Conservation (phyloP, 2,797 vertebrate species). For the Ctenopoma multispine region DNA sequence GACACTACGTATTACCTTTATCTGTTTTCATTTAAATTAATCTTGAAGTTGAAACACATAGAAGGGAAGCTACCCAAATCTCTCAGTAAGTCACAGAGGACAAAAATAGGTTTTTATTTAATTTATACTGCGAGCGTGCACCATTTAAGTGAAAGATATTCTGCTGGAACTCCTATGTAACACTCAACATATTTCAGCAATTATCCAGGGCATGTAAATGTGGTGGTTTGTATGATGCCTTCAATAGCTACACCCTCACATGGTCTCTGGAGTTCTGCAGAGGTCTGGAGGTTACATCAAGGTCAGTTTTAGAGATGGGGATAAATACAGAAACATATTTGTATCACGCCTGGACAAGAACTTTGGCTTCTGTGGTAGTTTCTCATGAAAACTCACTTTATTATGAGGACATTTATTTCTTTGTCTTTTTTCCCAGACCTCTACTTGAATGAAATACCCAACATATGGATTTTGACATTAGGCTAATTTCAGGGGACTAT, state of each 20-base stretch:
- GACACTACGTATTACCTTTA: constrained; percentile 73
- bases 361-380: not conserved
- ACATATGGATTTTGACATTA: constrained; percentile 47
- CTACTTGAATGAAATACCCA: constrained; percentile 43
- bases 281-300: constrained; percentile 59
- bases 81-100: constrained; percentile 52
- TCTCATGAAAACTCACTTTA: constrained; percentile 20
- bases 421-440: constrained; percentile 25
- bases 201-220: constrained; percentile 51
- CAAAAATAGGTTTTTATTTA: constrained; percentile 51
- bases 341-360: constrained; percentile 18
- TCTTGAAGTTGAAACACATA: constrained; percentile 59
- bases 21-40: constrained; percentile 76
- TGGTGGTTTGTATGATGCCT: constrained; percentile 36
- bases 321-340: constrained; percentile 41
- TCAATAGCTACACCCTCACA: constrained; percentile 2
- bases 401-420: constrained; percentile 22
- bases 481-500: constrained; percentile 57
- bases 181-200: constrained; percentile 38
- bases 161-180: constrained; percentile 36
- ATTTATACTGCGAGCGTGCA: constrained; percentile 35
- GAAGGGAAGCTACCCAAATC: constrained; percentile 52
- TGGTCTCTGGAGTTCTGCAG: constrained; percentile 31
- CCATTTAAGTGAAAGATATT: constrained; percentile 49
- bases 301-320: constrained; percentile 40